Percentiles rank a stretch among this genome's conserved stretches.
Evolutionary conservation across 2,888 invertebrate species (phyloP).

Genomic region (Diabrotica balteata): DNA sequence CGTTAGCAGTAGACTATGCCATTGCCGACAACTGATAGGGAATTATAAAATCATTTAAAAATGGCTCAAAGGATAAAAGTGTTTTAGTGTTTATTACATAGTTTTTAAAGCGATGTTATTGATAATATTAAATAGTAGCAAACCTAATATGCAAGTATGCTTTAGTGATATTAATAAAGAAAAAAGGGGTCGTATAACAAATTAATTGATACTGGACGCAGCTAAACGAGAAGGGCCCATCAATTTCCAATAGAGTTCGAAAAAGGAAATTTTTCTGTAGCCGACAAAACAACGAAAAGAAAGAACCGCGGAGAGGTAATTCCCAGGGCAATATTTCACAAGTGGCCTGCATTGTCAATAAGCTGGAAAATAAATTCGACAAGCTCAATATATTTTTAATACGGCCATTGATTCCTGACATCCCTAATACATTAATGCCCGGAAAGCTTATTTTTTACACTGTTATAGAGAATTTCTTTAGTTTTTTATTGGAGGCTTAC

Average conservation of each 20-base stretch:
- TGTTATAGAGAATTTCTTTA: conserved; percentile 8
- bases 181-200: no score
- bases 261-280: conserved; percentile 9
- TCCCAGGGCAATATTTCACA: conserved; percentile 33
- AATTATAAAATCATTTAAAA: no score
- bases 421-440: conserved; percentile 35
- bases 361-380: conserved; percentile 40
- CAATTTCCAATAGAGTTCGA: neutral
- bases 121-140: no score
- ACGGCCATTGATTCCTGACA: conserved; percentile 40
- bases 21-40: no score
- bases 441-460: conserved; percentile 17
- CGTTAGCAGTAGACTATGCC: no score
- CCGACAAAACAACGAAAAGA: conserved; percentile 4
- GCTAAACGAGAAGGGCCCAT: neutral
- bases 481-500: conserved; percentile 2
- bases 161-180: no score
- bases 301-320: conserved; percentile 11
- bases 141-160: no score
- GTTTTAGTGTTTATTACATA: no score
- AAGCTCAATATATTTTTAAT: conserved; percentile 40
- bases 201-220: neutral
- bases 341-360: conserved; percentile 37
- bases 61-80: no score
- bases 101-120: no score